Base-by-base conservation (phyloP, 2,888 invertebrate genomes). In the Chrysolina oricalcia region DNA sequence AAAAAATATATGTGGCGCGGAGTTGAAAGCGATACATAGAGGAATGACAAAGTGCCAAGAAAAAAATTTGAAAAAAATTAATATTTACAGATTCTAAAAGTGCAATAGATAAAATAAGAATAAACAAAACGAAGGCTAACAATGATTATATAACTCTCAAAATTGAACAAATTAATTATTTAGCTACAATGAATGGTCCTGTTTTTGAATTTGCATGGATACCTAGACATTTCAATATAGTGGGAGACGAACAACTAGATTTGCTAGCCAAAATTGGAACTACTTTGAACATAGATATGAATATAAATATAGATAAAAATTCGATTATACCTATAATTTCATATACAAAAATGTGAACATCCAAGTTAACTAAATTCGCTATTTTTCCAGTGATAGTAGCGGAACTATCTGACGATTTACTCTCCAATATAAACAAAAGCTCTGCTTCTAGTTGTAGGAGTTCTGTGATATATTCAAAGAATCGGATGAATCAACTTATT, bases 201-300 rank as follows among this genome's bases (percentile, higher is more conserved):
- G 21, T n/a, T 15, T 66, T 46, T n/a, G 46, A 46, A 48, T 46
- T 66, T 17, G 56, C 68, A 17, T 69, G 53, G 68, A 23, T 64
- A 27, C 62, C 62, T 35, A 19, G 35, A n/a, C 62, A 62, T 10
- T 27, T 15, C 8, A 21, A 35, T 15, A 62, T 62, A 21, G 6
- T 3, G 6, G 62, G 64, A 3, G 40, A 64, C 11, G 27, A 64
- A 40, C 11, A 9, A 40, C 40, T 35, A 41, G 64, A 64, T 64
- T 15, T 11, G 5, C 4, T 64, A 2, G 64, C 40, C 0, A 64
- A 64, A 64, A 41, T 64, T 35, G 40, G 35, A 13, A 19, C 64
- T 2, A 40, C 10, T 10, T n/a, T 64, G 19, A 41, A 40, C n/a
- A n/a, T 64, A 9, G 35, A 40, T 35, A 9, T 64, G 40, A 64